phyloP scores from a whole-genome alignment of 1,140 invertebrate species.

The Episyrphus balteatus region DNA sequence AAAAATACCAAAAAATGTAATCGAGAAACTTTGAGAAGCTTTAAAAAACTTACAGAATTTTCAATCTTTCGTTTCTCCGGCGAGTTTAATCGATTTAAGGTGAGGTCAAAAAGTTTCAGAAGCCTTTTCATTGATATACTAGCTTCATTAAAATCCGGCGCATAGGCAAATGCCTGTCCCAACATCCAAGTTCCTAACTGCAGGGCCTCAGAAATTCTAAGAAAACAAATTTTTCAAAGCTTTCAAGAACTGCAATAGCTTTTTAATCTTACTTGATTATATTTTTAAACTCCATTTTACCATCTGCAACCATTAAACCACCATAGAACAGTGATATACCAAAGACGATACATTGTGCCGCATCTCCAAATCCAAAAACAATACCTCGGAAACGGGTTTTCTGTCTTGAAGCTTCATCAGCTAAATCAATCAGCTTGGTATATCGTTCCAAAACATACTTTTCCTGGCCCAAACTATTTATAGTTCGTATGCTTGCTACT shows the following conservation, averaged over 20 bases:
- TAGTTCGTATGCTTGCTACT: slow-evolving; percentile 63
- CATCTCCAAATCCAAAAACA: slow-evolving; percentile 71
- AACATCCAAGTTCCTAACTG: slow-evolving; percentile 79
- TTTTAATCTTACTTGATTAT: slow-evolving; percentile 59
- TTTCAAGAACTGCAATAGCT: not conserved
- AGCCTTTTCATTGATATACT: slow-evolving; percentile 42
- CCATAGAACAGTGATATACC: slow-evolving; percentile 73
- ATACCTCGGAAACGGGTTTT: slow-evolving; percentile 58
- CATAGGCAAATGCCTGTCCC: slow-evolving; percentile 71
- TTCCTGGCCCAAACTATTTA: slow-evolving; percentile 47
- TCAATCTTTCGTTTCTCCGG: no score
- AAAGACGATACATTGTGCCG: slow-evolving; percentile 71
- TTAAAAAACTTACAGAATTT: no score
- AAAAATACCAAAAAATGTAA: slow-evolving; percentile 26
- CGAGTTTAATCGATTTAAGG: no score
- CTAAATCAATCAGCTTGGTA: slow-evolving; percentile 42
- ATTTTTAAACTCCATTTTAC: slow-evolving; percentile 38
- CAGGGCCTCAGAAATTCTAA: slow-evolving; percentile 67
- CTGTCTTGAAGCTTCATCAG: slow-evolving; percentile 42
- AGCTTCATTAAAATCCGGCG: slow-evolving; percentile 74
- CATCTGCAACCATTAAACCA: slow-evolving; percentile 54
- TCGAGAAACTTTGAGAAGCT: no score
- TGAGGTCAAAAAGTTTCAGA: no score
- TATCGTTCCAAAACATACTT: slow-evolving; percentile 45
- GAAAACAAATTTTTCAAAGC: not conserved